phyloP scores from a whole-genome alignment of 1,140 invertebrate species.

The Orchestia grillus region DNA sequence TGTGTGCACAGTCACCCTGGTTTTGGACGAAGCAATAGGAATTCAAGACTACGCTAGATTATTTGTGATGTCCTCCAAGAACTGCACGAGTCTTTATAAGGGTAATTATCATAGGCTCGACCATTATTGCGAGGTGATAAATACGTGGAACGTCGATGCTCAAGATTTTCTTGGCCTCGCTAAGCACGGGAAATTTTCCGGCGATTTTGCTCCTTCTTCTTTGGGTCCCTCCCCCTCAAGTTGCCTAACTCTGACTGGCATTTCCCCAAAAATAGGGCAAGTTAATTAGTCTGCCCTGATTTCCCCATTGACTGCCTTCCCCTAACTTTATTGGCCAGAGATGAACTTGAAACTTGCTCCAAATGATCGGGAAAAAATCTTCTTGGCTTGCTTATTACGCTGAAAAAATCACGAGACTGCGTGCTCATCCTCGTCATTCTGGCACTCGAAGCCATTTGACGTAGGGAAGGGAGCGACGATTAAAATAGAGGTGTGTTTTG shows the following conservation, averaged over 20 bases:
- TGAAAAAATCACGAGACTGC: background rate
- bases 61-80: too few relatives aligned
- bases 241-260: conserved; percentile 53
- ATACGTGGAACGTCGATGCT: background rate
- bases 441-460: too few relatives aligned
- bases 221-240: background rate
- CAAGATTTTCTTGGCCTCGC: background rate
- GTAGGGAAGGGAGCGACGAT: too few relatives aligned
- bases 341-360: background rate
- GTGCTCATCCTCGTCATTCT: background rate
- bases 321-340: conserved; percentile 43
- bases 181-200: background rate
- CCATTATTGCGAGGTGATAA: background rate
- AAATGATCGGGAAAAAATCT: conserved; percentile 44
- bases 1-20: too few relatives aligned
- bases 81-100: too few relatives aligned
- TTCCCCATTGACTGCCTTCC: conserved; percentile 46
- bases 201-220: background rate
- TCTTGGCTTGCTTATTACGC: background rate
- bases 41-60: too few relatives aligned
- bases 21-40: too few relatives aligned
- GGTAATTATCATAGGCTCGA: too few relatives aligned
- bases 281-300: conserved; percentile 41
- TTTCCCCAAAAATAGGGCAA: conserved; percentile 54
- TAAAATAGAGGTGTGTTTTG: too few relatives aligned